Evolutionary conservation across 2,888 invertebrate species (phyloP).

Genomic region (Sepiola atlantica): DNA sequence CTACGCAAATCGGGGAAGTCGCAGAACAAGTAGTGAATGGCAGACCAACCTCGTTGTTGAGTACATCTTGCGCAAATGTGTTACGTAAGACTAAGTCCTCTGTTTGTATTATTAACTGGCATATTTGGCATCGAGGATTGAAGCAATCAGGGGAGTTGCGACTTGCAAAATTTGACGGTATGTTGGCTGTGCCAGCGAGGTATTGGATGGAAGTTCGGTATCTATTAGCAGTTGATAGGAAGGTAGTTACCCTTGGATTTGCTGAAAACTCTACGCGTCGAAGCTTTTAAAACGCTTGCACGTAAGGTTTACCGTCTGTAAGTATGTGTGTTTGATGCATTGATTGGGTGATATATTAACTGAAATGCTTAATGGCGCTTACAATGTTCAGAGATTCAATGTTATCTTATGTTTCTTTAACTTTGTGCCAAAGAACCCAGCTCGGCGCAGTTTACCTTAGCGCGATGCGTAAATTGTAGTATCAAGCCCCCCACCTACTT

Average conservation of each 20-base stretch:
- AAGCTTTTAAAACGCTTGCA: slow-evolving; percentile 57
- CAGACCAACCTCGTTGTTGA: slow-evolving; percentile 45
- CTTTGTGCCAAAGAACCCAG: too few species aligned
- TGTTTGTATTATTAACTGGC: too few species aligned
- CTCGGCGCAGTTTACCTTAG: too few species aligned
- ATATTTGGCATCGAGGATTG: slow-evolving; percentile 54
- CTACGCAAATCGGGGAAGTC: slow-evolving; percentile 57
- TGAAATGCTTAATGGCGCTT: too few species aligned
- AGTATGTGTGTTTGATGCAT: slow-evolving; percentile 50
- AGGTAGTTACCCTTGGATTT: slow-evolving; percentile 56
- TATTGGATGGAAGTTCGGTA: slow-evolving; percentile 52
- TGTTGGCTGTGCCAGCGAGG: slow-evolving; percentile 51
- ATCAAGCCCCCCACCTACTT: too few species aligned
- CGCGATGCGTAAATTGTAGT: too few species aligned
- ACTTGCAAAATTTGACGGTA: slow-evolving; percentile 56
- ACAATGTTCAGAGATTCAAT: too few species aligned
- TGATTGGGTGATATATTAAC: too few species aligned
- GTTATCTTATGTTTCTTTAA: too few species aligned
- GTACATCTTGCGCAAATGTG: slow-evolving; percentile 49
- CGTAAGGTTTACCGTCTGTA: slow-evolving; percentile 58
- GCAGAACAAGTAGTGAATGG: slow-evolving; percentile 56
- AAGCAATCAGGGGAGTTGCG: slow-evolving; percentile 53
- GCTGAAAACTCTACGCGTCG: slow-evolving; percentile 58
- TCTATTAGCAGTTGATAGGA: slow-evolving; percentile 54
- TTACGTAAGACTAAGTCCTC: slow-evolving; percentile 56